Conservation (phyloP, 2,113 vertebrate species). For the Oryzias melastigma region DNA sequence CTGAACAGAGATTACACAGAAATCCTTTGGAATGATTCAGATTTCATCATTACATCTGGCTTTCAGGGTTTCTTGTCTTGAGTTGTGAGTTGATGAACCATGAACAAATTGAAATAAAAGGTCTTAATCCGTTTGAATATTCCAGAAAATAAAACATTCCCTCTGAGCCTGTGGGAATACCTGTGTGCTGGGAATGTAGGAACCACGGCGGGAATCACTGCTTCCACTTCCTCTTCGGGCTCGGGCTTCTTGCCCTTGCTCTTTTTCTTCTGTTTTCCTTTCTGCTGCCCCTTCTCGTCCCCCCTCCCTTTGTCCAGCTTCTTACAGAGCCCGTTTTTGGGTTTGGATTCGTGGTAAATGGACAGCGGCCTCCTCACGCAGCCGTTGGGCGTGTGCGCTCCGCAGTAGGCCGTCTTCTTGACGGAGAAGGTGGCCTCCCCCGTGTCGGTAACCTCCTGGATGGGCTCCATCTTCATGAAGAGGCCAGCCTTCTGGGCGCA, state of each 20-base stretch:
- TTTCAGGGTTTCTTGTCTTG: no score
- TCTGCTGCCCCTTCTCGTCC: slow-evolving; percentile 69
- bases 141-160: no score
- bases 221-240: slow-evolving; percentile 80
- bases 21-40: no score
- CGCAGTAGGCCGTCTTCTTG: slow-evolving; percentile 96
- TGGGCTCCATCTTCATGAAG: slow-evolving; percentile 97
- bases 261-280: slow-evolving; percentile 84
- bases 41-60: no score
- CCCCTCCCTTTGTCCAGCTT: slow-evolving; percentile 73
- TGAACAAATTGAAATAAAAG: no score
- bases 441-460: slow-evolving; percentile 80
- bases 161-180: slow-evolving; percentile 56
- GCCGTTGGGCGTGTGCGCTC: slow-evolving; percentile 89
- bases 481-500: slow-evolving; percentile 94
- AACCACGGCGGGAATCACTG: slow-evolving; percentile 76
- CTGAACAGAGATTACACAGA: no score
- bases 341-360: slow-evolving; percentile 87
- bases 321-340: slow-evolving; percentile 87
- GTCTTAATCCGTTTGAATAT: no score
- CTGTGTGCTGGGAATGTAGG: slow-evolving; percentile 90
- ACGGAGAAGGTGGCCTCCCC: slow-evolving; percentile 86
- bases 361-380: slow-evolving; percentile 86
- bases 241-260: slow-evolving; percentile 83
- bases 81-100: no score